phyloP scores from a whole-genome alignment of 2,113 vertebrate species.

The Dascyllus trimaculatus region DNA sequence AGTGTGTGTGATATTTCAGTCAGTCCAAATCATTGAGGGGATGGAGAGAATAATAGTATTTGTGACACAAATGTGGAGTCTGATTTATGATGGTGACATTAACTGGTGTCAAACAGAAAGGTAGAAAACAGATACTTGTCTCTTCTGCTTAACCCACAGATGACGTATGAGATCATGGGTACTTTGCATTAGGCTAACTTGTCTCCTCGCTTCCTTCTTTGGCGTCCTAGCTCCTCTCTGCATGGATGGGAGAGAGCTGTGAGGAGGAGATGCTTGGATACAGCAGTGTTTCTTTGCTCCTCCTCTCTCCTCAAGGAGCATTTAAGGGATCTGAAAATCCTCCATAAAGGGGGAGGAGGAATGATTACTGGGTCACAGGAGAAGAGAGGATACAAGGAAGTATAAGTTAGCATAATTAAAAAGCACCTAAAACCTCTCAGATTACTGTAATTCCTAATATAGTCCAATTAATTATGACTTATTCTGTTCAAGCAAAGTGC shows the following conservation, averaged over 20 bases:
- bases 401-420: too few relatives aligned
- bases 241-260: too few relatives aligned
- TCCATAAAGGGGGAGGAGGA: too few relatives aligned
- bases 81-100: conserved; percentile 54
- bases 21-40: conserved; percentile 36
- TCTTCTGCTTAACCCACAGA: neutral
- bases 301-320: too few relatives aligned
- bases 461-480: conserved; percentile 23
- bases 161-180: neutral
- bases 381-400: too few relatives aligned
- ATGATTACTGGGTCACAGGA: too few relatives aligned
- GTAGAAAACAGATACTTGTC: conserved; percentile 16
- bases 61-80: conserved; percentile 38
- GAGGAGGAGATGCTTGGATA: too few relatives aligned
- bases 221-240: too few relatives aligned
- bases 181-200: too few relatives aligned
- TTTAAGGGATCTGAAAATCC: too few relatives aligned
- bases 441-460: conserved; percentile 8
- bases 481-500: conserved; percentile 39
- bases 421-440: neutral
- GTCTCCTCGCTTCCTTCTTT: too few relatives aligned
- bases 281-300: too few relatives aligned
- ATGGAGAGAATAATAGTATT: conserved; percentile 31
- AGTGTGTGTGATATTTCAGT: conserved; percentile 43
- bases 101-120: conserved; percentile 32